phyloP scores from a whole-genome alignment of 2,888 invertebrate genomes.

The Lordiphosa fenestrarum region DNA sequence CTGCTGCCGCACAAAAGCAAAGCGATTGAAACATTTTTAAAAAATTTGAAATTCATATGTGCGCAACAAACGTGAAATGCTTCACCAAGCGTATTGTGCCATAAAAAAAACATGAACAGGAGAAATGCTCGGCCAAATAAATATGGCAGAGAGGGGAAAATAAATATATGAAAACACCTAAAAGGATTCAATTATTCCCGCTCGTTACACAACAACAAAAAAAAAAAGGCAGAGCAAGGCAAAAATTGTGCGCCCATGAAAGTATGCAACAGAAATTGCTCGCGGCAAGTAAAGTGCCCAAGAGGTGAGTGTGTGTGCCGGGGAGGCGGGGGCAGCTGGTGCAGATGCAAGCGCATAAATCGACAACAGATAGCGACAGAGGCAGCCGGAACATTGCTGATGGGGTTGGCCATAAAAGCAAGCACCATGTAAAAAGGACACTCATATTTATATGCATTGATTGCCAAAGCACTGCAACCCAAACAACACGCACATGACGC shows the following conservation, averaged over 20 bases:
- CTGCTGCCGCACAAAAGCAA: slow-evolving; percentile 22
- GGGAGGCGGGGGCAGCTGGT: slow-evolving; percentile 5
- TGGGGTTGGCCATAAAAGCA: slow-evolving; percentile 54
- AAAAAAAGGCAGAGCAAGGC: slow-evolving; percentile 23
- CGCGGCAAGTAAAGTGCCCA: slow-evolving; percentile 67
- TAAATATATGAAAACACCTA: slow-evolving; percentile 73
- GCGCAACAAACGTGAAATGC: slow-evolving; percentile 76
- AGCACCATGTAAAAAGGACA: slow-evolving; percentile 70
- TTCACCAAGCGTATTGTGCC: slow-evolving; percentile 71
- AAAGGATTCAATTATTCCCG: slow-evolving; percentile 75
- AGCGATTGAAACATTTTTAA: slow-evolving; percentile 72
- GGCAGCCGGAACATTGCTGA: slow-evolving; percentile 20
- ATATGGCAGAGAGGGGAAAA: slow-evolving; percentile 33
- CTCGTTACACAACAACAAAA: slow-evolving; percentile 69
- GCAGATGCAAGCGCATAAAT: slow-evolving; percentile 69
- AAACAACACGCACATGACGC: slow-evolving; percentile 28
- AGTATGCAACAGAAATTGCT: slow-evolving; percentile 74
- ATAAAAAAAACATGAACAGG: slow-evolving; percentile 60
- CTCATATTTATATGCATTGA: slow-evolving; percentile 74
- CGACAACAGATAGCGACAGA: slow-evolving; percentile 55
- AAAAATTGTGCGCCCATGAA: slow-evolving; percentile 60
- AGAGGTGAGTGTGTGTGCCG: background rate
- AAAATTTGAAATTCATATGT: slow-evolving; percentile 75
- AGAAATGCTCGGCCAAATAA: slow-evolving; percentile 52
- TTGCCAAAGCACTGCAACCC: slow-evolving; percentile 68